phyloP scores from a whole-genome alignment of 2,888 invertebrate species.

The Meandrusa payeni region DNA sequence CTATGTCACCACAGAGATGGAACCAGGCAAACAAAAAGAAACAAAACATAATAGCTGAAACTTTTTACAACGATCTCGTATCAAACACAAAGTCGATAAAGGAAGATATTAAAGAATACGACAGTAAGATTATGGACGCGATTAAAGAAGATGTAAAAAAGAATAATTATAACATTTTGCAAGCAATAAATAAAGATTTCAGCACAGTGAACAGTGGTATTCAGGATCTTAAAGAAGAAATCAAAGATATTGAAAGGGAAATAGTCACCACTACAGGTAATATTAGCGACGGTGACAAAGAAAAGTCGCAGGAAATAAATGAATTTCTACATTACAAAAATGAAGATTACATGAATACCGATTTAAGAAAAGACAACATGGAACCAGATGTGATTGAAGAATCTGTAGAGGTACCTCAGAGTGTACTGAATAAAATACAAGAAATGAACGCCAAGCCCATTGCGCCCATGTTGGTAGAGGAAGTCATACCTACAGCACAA shows the following conservation, averaged over 20 bases:
- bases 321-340: constrained; percentile 32
- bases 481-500: constrained; percentile 24
- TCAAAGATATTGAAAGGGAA: constrained; percentile 34
- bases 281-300: constrained; percentile 14
- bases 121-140: constrained; percentile 11
- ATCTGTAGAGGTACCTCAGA: constrained; percentile 2
- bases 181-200: constrained; percentile 18
- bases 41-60: constrained; percentile 57
- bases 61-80: constrained; percentile 44
- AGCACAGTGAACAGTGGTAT: constrained; percentile 5
- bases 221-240: constrained; percentile 30
- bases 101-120: constrained; percentile 22
- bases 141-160: constrained; percentile 27
- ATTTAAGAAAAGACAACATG: constrained; percentile 30
- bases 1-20: constrained; percentile 33
- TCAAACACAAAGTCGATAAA: constrained; percentile 36
- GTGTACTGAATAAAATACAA: constrained; percentile 17
- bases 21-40: constrained; percentile 42
- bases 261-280: constrained; percentile 32
- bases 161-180: constrained; percentile 11
- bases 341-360: constrained; percentile 31
- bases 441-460: constrained; percentile 20
- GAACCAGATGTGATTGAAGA: constrained; percentile 10
- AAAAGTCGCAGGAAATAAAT: constrained; percentile 16
- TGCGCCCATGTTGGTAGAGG: constrained; percentile 23